phyloP scores from a whole-genome alignment of 2,888 invertebrate genomes.

The Amiota minor region DNA sequence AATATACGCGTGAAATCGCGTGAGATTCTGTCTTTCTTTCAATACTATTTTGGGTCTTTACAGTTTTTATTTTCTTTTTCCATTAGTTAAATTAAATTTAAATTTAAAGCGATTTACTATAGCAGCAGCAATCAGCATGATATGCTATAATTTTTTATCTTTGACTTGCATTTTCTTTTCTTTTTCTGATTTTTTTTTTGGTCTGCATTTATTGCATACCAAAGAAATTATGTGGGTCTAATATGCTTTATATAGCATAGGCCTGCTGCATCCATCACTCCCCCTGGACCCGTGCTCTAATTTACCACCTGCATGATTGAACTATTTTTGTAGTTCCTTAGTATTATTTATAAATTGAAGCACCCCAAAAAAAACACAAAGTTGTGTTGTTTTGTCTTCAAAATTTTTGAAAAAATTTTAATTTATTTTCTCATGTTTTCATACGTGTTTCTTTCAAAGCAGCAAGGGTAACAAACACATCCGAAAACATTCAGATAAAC shows the following conservation, averaged over 20 bases:
- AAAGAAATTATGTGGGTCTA: background rate
- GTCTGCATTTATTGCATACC: background rate
- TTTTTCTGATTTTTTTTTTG: constrained; percentile 14
- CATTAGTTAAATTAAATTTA: background rate
- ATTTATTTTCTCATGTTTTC: constrained; percentile 10
- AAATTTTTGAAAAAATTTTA: background rate
- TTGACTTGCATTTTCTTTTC: constrained; percentile 46
- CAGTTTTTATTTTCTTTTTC: background rate
- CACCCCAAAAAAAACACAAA: constrained; percentile 37
- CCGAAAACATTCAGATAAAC: background rate
- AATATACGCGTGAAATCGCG: constrained; percentile 59
- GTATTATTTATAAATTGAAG: constrained; percentile 59
- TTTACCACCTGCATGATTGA: constrained; percentile 62
- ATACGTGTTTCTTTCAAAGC: constrained; percentile 15
- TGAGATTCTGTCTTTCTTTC: constrained; percentile 20
- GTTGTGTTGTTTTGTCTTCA: constrained; percentile 11
- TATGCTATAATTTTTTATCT: constrained; percentile 34
- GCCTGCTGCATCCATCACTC: background rate
- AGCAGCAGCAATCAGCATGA: background rate
- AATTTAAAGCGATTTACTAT: constrained; percentile 48
- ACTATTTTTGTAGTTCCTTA: constrained; percentile 52
- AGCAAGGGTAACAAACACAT: constrained; percentile 17
- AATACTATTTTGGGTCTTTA: background rate
- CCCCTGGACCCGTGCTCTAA: constrained; percentile 51
- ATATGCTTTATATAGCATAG: background rate